Conservation (phyloP, 2,888 invertebrate genomes). For the Lottia gigantea region DNA sequence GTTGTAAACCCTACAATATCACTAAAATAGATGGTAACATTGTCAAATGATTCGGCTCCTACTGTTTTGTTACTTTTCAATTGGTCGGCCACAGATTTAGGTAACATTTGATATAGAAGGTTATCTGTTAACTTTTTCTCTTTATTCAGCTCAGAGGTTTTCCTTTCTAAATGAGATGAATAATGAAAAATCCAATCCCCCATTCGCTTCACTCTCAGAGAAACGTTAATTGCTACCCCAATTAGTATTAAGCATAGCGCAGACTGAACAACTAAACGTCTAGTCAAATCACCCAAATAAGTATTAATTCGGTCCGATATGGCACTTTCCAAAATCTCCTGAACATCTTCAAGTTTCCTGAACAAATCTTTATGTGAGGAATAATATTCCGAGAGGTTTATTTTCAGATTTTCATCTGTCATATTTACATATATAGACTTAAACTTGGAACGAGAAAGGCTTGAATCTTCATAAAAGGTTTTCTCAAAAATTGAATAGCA, state of each 20-base stretch:
- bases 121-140: constrained; percentile 58
- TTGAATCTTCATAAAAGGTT: too few species aligned
- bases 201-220: constrained; percentile 32
- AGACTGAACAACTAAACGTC: constrained; percentile 21
- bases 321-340: too few species aligned
- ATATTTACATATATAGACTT: too few species aligned
- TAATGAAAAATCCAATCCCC: constrained; percentile 36
- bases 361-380: too few species aligned
- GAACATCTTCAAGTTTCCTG: too few species aligned
- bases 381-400: too few species aligned
- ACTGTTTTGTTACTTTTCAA: constrained; percentile 34
- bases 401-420: too few species aligned
- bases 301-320: too few species aligned
- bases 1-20: constrained; percentile 45
- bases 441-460: too few species aligned
- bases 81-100: constrained; percentile 47
- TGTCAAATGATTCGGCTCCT: constrained; percentile 37
- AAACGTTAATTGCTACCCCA: constrained; percentile 23
- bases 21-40: constrained; percentile 40
- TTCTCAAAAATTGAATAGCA: too few species aligned
- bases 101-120: constrained; percentile 58
- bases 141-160: constrained; percentile 47
- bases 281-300: constrained; percentile 1
- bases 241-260: constrained; percentile 17
- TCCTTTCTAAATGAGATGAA: constrained; percentile 37